Conservation (phyloP, 2,888 invertebrate genomes). For the Leucoma salicis region DNA sequence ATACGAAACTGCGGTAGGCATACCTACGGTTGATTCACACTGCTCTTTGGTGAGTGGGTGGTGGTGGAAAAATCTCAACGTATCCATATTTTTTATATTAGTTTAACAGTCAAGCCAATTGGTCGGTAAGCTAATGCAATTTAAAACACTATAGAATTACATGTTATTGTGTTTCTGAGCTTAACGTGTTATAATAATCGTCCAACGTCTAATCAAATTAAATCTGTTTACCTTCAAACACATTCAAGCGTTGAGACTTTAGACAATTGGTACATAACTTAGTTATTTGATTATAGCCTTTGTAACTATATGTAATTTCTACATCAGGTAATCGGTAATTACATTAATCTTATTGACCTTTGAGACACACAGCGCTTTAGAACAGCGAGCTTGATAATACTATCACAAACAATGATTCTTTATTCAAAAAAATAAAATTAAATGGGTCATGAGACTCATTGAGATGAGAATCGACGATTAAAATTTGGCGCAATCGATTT, state of each 20-base stretch:
- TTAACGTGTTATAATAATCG: conserved; percentile 15
- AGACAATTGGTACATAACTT: conserved; percentile 28
- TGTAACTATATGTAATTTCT: conserved; percentile 16
- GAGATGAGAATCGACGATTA: no score
- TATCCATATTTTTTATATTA: no score
- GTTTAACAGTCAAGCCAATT: no score
- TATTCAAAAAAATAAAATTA: no score
- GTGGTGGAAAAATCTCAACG: no score
- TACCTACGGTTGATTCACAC: no score
- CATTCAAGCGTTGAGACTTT: conserved; percentile 23
- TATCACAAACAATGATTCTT: no score
- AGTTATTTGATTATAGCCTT: conserved; percentile 26
- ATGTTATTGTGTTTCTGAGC: conserved; percentile 4
- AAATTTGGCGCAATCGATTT: no score
- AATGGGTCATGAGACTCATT: no score
- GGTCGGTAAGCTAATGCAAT: not conserved
- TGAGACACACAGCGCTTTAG: conserved; percentile 5
- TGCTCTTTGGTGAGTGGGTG: no score
- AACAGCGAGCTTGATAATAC: not conserved
- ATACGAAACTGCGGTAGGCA: no score
- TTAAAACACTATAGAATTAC: conserved; percentile 7
- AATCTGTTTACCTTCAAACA: conserved; percentile 19
- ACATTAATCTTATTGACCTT: conserved; percentile 8
- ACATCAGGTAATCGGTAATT: conserved; percentile 21
- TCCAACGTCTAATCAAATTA: conserved; percentile 10